A percentile compares a stretch with the other conserved stretches of the same genome.
Evolutionary conservation across 2,888 invertebrate species (phyloP).

Genomic region (Chalcosyrphus nemorum): DNA sequence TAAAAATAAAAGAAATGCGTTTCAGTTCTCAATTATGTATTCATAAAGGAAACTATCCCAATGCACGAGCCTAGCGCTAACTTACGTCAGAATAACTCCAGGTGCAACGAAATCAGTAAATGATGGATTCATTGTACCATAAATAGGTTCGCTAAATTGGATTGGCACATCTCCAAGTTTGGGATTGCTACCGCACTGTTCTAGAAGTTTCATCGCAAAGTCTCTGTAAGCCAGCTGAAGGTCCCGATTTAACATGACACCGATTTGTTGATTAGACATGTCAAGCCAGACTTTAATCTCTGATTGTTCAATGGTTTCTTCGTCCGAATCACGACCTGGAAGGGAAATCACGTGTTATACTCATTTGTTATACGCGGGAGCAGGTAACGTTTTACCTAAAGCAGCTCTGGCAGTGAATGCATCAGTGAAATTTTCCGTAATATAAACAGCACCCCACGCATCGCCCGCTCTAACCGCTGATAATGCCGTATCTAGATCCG

Average conservation of each 20-base stretch:
- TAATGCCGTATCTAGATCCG: constrained; percentile 86
- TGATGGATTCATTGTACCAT: constrained; percentile 93
- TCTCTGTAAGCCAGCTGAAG: constrained; percentile 93
- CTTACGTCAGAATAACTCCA: constrained; percentile 96
- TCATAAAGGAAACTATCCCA: background rate
- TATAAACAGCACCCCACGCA: constrained; percentile 94
- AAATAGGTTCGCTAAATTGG: constrained; percentile 94
- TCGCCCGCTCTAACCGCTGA: constrained; percentile 89
- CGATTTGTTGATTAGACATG: constrained; percentile 98
- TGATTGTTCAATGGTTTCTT: constrained; percentile 93
- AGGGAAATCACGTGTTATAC: background rate
- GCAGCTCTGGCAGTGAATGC: constrained; percentile 92
- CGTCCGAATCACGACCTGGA: constrained; percentile 89
- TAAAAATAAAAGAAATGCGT: constrained; percentile 25
- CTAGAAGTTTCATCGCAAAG: constrained; percentile 89
- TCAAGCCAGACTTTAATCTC: constrained; percentile 95
- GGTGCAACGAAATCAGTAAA: constrained; percentile 98
- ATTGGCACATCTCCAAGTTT: constrained; percentile 94
- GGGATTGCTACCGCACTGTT: constrained; percentile 90
- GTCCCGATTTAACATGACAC: constrained; percentile 92
- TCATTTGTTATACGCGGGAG: too few relatives aligned
- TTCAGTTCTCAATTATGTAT: background rate
- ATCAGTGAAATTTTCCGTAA: constrained; percentile 94
- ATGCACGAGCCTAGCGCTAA: constrained; percentile 68
- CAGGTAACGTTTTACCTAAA: constrained; percentile 83